phyloP scores from a whole-genome alignment of 2,888 invertebrate genomes.

The Caenorhabditis sp. region DNA sequence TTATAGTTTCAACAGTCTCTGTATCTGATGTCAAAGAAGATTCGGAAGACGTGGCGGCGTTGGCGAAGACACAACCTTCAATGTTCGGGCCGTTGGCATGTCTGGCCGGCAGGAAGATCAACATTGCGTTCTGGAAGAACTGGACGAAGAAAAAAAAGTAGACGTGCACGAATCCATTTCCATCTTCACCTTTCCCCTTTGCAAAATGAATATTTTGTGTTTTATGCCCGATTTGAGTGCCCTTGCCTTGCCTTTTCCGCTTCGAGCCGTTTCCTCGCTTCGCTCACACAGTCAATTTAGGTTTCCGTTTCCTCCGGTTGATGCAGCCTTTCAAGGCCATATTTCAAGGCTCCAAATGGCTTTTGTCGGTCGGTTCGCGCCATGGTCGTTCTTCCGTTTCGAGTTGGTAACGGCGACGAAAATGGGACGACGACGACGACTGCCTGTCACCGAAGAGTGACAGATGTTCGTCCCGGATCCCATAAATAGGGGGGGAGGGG shows the following conservation, averaged over 20 bases:
- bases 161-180: too few relatives aligned
- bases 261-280: constrained; percentile 3
- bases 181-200: not conserved
- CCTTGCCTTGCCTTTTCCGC: constrained; percentile 4
- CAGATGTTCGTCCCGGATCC: constrained; percentile 57
- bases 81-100: constrained; percentile 35
- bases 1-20: too few relatives aligned
- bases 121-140: constrained; percentile 40
- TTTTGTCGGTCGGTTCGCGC: constrained; percentile 37
- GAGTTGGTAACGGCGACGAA: constrained; percentile 41
- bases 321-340: constrained; percentile 9
- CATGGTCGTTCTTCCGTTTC: too few relatives aligned
- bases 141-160: constrained; percentile 40
- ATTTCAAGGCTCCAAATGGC: constrained; percentile 41
- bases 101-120: constrained; percentile 42
- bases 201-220: constrained; percentile 7
- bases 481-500: constrained; percentile 54
- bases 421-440: constrained; percentile 11
- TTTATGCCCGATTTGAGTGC: too few relatives aligned
- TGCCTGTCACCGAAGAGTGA: constrained; percentile 47
- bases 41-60: not conserved
- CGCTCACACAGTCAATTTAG: constrained; percentile 15
- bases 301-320: constrained; percentile 5
- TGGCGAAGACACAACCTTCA: constrained; percentile 7
- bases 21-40: not conserved